Evolutionary conservation across 1,140 invertebrate genomes (phyloP), one percentile per base, ranked within the genome.

Genomic region (Leguminivora glycinivorella): DNA sequence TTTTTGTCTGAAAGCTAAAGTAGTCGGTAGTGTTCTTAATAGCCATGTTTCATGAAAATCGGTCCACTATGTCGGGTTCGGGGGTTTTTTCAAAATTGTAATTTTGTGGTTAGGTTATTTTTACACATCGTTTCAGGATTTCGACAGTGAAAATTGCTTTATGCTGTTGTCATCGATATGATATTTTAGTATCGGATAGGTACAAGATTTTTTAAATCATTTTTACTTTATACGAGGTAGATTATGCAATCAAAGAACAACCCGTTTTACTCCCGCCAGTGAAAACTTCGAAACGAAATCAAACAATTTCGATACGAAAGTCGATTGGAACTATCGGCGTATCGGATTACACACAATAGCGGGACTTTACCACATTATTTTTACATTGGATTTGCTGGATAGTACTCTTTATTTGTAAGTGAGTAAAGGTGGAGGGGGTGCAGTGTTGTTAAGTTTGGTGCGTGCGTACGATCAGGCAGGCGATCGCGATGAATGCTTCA

Each of bases 401-500:
- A 75, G 68, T 83, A 56, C 66, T 34, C 72, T 73, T 83, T 88
- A 79, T 76, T 19, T 14, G 34, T 19, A 5, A 70, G 0, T 63
- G 67, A 17, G 73, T 81, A 86, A 76, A 72, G 84, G 74, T 56
- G 66, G 60, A 26, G 67, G 10, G 66, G 38, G 71, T 76, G 74
- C n/a, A n/a, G n/a, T 75, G 56, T 68, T 63, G 69, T 69, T 82
- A 83, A 79, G 82, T 82, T 81, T 75, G 81, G 75, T 82, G 82
- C 79, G 85, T 87, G 72, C 71, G 83, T 83, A 82, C 83, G 86
- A 88, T 90, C 83, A 81, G 80, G 83, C 83, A 69, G 70, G 77
- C 86, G 87, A 89, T 88, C 88, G 86, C 86, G 86, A 90, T 91
- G 89, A 91, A 90, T 87, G 89, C 87, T 90, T 86, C 86, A 84